Evolutionary conservation across 2,113 vertebrate genomes (phyloP).

Genomic region (Campylorhamphus procurvoides): DNA sequence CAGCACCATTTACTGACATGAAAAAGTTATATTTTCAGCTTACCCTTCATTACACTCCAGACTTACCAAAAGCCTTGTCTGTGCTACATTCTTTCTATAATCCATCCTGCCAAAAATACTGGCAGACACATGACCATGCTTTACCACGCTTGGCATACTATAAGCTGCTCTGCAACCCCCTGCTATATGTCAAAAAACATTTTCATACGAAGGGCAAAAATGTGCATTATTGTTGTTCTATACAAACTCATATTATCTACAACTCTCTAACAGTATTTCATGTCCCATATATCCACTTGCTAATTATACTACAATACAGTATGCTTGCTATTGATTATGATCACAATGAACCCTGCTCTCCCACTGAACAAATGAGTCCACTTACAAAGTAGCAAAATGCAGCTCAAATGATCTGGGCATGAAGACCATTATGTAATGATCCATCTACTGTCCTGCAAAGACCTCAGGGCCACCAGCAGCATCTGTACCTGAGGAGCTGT

Average conservation of each 20-base stretch:
- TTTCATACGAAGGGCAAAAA: neutral
- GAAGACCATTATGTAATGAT: neutral
- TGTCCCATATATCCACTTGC: neutral
- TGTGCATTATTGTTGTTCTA: neutral
- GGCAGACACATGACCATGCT: neutral
- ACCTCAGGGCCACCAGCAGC: neutral
- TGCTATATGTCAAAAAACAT: neutral
- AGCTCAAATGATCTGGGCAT: neutral
- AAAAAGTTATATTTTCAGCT: neutral
- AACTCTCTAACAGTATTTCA: neutral
- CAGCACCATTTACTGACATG: slow-evolving; percentile 18
- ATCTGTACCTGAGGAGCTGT: neutral
- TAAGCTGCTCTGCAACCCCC: rapidly evolving
- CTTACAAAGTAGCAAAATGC: neutral
- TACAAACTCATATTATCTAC: neutral
- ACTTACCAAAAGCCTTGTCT: neutral
- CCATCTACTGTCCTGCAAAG: neutral
- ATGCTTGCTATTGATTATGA: neutral
- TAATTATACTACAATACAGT: neutral
- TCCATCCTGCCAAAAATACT: neutral
- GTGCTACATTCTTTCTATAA: neutral
- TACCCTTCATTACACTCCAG: slow-evolving; percentile 1
- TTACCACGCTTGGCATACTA: neutral
- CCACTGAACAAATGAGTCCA: neutral
- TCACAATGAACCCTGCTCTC: neutral